These are phyloP conservation scores for Ammodytes marinus DNA, from an alignment of 2,113 vertebrate species.

Conservation along the genomic window DNA sequence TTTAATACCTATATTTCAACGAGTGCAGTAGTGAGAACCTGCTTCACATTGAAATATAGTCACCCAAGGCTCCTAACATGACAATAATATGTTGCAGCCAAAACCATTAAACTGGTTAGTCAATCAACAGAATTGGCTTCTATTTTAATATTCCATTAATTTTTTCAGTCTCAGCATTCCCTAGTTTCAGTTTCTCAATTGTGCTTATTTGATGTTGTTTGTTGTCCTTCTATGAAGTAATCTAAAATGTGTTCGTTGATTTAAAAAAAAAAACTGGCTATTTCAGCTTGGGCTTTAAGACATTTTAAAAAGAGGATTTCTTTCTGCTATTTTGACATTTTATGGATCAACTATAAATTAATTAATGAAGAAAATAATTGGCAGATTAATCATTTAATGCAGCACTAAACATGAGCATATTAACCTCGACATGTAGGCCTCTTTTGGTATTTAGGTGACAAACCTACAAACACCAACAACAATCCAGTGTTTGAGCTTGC, in stretches of 20 bases:
- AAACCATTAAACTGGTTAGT: neutral
- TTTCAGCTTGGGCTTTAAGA: neutral
- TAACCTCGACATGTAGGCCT: neutral
- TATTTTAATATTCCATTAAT: neutral
- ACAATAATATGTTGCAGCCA: neutral
- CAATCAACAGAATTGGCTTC: neutral
- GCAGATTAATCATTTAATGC: neutral
- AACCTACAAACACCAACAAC: neutral
- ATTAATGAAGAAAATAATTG: neutral
- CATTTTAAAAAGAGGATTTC: neutral
- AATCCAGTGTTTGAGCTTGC: constrained; percentile 18
- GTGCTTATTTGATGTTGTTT: neutral
- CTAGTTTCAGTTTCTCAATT: neutral
- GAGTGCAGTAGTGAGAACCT: neutral
- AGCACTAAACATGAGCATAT: too few relatives aligned
- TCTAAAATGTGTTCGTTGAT: neutral
- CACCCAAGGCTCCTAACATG: neutral
- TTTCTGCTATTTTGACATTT: neutral
- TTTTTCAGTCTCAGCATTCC: neutral
- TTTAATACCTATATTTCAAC: neutral
- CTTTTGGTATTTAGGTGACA: neutral
- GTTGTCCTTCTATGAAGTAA: neutral
- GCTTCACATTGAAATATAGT: neutral
- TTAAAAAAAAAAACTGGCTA: neutral
- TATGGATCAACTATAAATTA: neutral